Evolutionary conservation across 2,113 vertebrate species (phyloP).

Genomic region (Salminus brasiliensis): DNA sequence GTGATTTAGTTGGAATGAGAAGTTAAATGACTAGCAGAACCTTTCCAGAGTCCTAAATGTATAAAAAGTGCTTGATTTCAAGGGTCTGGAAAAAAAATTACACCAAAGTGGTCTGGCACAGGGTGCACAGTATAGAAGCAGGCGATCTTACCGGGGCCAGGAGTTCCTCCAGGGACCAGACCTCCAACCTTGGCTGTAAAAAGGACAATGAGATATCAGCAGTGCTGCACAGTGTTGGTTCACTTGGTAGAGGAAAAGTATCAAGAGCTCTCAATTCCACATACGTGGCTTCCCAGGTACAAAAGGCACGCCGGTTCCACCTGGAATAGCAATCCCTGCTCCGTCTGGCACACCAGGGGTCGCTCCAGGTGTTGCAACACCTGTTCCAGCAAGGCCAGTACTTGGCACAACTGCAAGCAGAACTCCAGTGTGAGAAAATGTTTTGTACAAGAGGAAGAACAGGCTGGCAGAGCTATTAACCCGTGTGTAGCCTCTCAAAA

Average conservation of each 20-base stretch:
- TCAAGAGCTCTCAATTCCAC: not conserved
- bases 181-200: slow-evolving; percentile 64
- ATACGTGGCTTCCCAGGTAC: slow-evolving; percentile 64
- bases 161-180: slow-evolving; percentile 58
- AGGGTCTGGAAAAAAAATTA: too few species aligned
- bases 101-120: not conserved
- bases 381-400: slow-evolving; percentile 57
- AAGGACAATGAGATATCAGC: not conserved
- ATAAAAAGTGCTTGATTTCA: too few species aligned
- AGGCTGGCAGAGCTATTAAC: too few species aligned
- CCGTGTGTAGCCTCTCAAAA: too few species aligned
- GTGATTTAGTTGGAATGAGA: too few species aligned
- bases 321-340: slow-evolving; percentile 44
- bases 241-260: not conserved
- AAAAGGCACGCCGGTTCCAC: slow-evolving; percentile 62
- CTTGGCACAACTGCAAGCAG: slow-evolving; percentile 17
- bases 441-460: not conserved
- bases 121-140: not conserved
- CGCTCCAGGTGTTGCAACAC: slow-evolving; percentile 60
- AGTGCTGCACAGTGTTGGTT: not conserved
- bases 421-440: not conserved
- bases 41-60: too few species aligned
- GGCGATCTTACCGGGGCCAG: slow-evolving; percentile 65
- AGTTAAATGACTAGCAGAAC: too few species aligned
- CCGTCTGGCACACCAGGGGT: slow-evolving; percentile 58